Evolutionary conservation across 2,888 invertebrate species (phyloP).

Genomic region (Cephonodes hylas): DNA sequence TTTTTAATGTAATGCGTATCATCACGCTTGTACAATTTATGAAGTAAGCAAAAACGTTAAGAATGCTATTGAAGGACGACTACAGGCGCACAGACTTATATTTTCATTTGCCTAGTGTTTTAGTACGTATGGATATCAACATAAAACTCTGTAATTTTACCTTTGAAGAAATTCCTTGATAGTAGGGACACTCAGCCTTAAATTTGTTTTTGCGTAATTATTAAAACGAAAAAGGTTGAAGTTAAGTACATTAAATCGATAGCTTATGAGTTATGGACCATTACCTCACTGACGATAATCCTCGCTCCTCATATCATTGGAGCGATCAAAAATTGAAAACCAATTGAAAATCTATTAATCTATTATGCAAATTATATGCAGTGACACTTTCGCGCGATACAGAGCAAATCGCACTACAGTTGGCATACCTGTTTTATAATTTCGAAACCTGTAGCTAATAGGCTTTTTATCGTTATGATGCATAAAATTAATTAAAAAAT

Average conservation of each 20-base stretch:
- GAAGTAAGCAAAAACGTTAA: neutral
- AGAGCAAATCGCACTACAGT: neutral
- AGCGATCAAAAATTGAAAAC: neutral
- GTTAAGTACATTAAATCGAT: too few relatives aligned
- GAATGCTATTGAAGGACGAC: too few relatives aligned
- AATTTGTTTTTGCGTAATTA: too few relatives aligned
- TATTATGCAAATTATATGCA: slow-evolving; percentile 34
- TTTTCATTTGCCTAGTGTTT: too few relatives aligned
- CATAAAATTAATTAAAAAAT: neutral
- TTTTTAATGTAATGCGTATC: slow-evolving; percentile 5
- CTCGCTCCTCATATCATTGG: neutral
- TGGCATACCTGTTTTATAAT: neutral
- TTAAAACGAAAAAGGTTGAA: too few relatives aligned
- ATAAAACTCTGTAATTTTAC: too few relatives aligned
- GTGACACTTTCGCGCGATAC: neutral
- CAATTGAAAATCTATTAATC: slow-evolving; percentile 30
- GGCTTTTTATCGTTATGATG: neutral
- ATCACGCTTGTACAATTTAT: neutral
- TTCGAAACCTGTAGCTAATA: neutral
- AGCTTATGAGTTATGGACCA: too few relatives aligned
- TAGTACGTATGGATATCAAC: too few relatives aligned
- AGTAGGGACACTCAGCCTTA: too few relatives aligned
- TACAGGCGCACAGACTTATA: too few relatives aligned
- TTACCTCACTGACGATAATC: too few relatives aligned
- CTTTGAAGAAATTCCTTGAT: too few relatives aligned